Evolutionary conservation across 2,113 vertebrate genomes (phyloP), one percentile per base, ranked within the genome.

Genomic region (Callospermophilus lateralis): DNA sequence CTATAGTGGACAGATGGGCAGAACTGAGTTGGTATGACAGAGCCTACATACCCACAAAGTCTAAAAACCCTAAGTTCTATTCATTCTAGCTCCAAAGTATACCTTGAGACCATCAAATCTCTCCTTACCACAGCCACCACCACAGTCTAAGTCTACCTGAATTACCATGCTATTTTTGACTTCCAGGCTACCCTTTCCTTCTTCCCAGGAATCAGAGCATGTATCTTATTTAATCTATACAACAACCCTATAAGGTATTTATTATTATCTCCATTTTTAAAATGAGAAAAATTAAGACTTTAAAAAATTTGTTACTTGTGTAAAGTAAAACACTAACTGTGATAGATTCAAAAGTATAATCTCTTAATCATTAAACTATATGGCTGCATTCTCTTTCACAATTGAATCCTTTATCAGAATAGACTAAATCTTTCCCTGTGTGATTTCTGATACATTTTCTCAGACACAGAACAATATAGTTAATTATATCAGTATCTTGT

Each of bases 211-310:
- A 78, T 68, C 24, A 90, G 45, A 58, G 61, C 61, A 86, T 10
- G 2, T 15, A 83, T 2, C 55, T 55, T 58, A 89, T 32, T 85
- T 65, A 78, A 53, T 83, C 48, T 88, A 91, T 58, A 92, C 2
- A 76, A 45, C 28, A 93, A 93, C 37, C 34, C 79, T 89, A 76
- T 9, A 79, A 8, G 8, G 24, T 68, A 85, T 37, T 61, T 91
- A 61, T 9, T 89, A 85, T 39, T 81, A 86, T 61, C 81, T 87
- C 28, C 51, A 84, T 32, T 86, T 90, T 79, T 39, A 37, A 79
- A 90, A 58, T 72, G 7, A 84, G n/a, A 96, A 88, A 97, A 89
- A 34, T 67, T 48, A 85, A 85, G 68, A 24, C 34, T 97, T 81
- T 81, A 91, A 91, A 51, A 91, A 89, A 32, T 81, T 17, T 48